Base-by-base conservation (phyloP, 2,797 vertebrate species). In the Chelon auratus region DNA sequence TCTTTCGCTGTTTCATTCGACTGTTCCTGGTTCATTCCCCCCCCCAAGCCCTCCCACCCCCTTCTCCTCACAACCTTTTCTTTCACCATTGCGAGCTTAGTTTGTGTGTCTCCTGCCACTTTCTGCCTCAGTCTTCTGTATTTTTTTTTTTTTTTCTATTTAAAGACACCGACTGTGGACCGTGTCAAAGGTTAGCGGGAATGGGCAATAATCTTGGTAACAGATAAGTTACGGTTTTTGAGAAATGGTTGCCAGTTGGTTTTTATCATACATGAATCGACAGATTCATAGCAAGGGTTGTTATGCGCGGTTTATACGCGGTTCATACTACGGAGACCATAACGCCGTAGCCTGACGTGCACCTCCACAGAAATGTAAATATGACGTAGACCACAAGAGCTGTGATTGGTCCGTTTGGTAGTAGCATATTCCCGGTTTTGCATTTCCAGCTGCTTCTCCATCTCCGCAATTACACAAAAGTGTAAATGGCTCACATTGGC, bases 1-100 rank as follows among this genome's bases (percentile, higher is more conserved):
- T 72, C 42, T 76, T 72, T 61, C 13, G 20, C 40, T 53, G 43
- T 84, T 80, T 89, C 59, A 78, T 75, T 54, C 59, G 47, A 14
- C 18, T 37, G 64, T 14, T 74, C 30, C 61, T 5, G 11, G 40
- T 62, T 72, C 0, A 3, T 65, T 82, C 47, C 11, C 17, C 42
- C 18, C 22, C 37, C 40, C 37, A 50, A 47, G 20, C 55, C 43
- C 40, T 43, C 13, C 13, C 20, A 58, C 51, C 11, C 14, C 17
- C 26, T 40, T 48, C 20, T 48, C 58, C 24, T 60, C 39, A 57
- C 60, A 39, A 8, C 11, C 45, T 50, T n/a, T 54, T 10, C 42
- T 71, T 75, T 62, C 30, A 33, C 40, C 36, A 17, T 39, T 15
- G 11, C 64, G 37, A 62, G 7, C 53, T 75, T 13, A 3, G 24